Conservation (phyloP, 2,888 invertebrate genomes). For the Leistus spinibarbis region DNA sequence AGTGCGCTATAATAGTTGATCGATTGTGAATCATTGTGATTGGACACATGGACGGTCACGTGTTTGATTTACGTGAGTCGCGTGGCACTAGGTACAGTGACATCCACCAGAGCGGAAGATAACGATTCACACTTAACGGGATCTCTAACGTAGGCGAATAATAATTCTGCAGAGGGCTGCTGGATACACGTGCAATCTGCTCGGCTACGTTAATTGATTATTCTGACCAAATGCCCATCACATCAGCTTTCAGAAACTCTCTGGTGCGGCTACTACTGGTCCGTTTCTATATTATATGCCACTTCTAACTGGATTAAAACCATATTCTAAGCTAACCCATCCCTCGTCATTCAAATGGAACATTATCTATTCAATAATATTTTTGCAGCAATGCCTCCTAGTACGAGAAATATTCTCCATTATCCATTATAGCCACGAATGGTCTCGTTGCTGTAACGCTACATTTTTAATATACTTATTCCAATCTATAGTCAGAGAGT, state of each 20-base stretch:
- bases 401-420: no score
- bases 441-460: no score
- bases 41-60: conserved; percentile 15
- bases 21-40: background rate
- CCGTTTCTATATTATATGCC: no score
- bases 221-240: conserved; percentile 14
- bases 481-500: no score
- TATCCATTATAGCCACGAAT: no score
- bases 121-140: conserved; percentile 5
- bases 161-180: background rate
- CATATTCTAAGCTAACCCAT: background rate
- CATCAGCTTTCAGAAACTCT: background rate
- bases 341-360: no score
- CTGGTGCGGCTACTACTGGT: no score
- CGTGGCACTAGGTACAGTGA: conserved; percentile 18
- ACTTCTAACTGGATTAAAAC: background rate
- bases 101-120: background rate
- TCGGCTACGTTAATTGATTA: conserved; percentile 14
- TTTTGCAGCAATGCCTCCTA: background rate
- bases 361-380: background rate
- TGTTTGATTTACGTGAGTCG: conserved; percentile 2
- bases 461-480: no score
- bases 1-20: background rate
- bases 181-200: background rate
- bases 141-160: background rate